These are phyloP conservation scores for Amitus sp. DNA, from an alignment of 2,888 invertebrate species.

Conservation along the genomic window DNA sequence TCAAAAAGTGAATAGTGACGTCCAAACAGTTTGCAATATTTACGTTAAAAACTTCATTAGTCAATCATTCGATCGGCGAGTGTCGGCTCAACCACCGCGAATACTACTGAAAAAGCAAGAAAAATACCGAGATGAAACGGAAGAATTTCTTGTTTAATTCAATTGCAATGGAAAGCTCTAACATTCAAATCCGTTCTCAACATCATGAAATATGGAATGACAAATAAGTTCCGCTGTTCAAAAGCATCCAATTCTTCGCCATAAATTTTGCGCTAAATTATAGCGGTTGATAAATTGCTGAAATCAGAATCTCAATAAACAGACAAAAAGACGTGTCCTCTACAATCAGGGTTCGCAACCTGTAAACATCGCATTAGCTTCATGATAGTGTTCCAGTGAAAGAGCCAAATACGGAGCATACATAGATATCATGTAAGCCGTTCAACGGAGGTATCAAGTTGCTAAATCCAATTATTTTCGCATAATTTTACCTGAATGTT, in stretches of 20 bases:
- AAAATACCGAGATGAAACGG: background rate
- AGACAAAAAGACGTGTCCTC: no score
- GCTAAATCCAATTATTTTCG: conserved; percentile 1
- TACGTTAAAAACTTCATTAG: background rate
- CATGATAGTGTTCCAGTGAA: background rate
- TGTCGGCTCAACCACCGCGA: conserved; percentile 11
- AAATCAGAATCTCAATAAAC: no score
- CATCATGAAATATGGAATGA: no score
- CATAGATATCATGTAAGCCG: background rate
- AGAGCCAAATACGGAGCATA: background rate
- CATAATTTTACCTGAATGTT: background rate
- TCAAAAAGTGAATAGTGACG: no score
- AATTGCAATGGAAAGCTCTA: background rate
- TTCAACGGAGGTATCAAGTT: background rate
- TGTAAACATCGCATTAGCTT: no score
- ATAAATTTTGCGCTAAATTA: no score
- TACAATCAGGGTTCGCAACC: no score
- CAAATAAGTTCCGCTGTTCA: no score
- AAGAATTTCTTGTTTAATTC: no score
- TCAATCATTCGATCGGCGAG: background rate
- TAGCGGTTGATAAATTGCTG: no score
- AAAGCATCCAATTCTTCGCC: no score
- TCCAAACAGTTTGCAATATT: no score
- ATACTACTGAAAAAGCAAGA: conserved; percentile 22
- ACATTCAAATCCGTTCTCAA: background rate